These are phyloP conservation scores for Manis pentadactyla DNA, from an alignment of 2,797 vertebrate species.

Conservation along the genomic window DNA sequence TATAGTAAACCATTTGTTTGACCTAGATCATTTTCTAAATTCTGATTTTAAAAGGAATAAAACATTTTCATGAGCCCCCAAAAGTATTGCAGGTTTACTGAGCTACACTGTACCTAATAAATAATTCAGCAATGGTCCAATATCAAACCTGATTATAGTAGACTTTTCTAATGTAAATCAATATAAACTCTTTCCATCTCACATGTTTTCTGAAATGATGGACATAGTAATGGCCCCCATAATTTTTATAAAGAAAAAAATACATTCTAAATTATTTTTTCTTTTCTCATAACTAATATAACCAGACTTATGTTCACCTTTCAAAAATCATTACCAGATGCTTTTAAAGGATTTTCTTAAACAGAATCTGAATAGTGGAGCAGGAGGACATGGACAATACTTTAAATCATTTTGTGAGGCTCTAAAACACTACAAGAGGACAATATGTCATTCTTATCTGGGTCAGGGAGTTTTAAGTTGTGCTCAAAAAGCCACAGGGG, in stretches of 20 bases:
- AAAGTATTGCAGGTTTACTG: background rate
- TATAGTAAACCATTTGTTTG: background rate
- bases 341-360: conserved; percentile 44
- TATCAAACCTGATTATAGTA: background rate
- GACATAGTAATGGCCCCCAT: background rate
- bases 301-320: background rate
- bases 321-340: background rate
- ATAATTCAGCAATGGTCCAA: background rate
- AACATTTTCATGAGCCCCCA: background rate
- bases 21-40: background rate
- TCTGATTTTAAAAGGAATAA: conserved; percentile 6
- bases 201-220: background rate
- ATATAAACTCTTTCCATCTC: background rate
- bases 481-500: background rate
- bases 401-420: conserved; percentile 29
- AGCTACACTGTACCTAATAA: background rate
- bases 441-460: background rate
- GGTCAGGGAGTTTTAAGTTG: conserved; percentile 8
- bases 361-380: background rate
- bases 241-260: background rate
- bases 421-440: background rate
- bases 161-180: background rate
- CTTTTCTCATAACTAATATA: background rate
- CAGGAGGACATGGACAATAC: background rate
- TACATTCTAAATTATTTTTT: conserved; percentile 19